Conservation (phyloP, 2,797 vertebrate genomes). For the Remorina albescens region DNA sequence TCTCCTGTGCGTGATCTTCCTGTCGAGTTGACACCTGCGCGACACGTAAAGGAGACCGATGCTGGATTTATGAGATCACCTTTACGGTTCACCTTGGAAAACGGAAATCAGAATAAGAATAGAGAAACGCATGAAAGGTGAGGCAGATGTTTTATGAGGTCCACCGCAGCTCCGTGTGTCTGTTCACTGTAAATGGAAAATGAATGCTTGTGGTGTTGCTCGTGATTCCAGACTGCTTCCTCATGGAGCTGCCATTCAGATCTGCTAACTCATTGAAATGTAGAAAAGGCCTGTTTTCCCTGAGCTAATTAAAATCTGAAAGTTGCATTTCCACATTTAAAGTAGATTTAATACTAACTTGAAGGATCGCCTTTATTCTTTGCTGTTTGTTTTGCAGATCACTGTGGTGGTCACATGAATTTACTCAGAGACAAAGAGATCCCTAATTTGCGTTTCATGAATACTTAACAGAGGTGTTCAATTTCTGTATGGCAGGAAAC, state of each 20-base stretch:
- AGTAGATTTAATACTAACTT: conserved; percentile 12
- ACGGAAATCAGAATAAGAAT: conserved; percentile 7
- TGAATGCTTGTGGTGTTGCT: conserved; percentile 1
- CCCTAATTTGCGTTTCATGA: conserved; percentile 60
- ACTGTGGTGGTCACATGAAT: conserved; percentile 31
- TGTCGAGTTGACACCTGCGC: conserved; percentile 20
- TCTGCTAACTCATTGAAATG: conserved; percentile 14
- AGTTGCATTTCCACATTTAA: conserved; percentile 53
- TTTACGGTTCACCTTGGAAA: conserved; percentile 78
- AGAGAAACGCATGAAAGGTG: conserved; percentile 59
- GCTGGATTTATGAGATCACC: conserved; percentile 56
- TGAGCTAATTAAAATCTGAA: conserved; percentile 29
- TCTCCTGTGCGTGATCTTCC: conserved; percentile 10
- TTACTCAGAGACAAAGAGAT: conserved; percentile 21
- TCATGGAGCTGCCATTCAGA: conserved; percentile 30
- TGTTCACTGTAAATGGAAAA: background rate
- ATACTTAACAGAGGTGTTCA: conserved; percentile 71
- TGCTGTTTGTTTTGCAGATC: background rate
- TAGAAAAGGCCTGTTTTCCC: conserved; percentile 9
- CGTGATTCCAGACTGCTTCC: background rate
- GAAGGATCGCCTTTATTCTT: background rate
- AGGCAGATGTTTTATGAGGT: conserved; percentile 22
- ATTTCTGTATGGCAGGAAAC: conserved; percentile 56
- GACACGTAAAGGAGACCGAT: conserved; percentile 21
- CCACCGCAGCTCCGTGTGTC: background rate